Percentiles rank a stretch among this genome's conserved stretches.
phyloP scores from a whole-genome alignment of 1,140 invertebrate genomes.

The Zaprionus capensis region DNA sequence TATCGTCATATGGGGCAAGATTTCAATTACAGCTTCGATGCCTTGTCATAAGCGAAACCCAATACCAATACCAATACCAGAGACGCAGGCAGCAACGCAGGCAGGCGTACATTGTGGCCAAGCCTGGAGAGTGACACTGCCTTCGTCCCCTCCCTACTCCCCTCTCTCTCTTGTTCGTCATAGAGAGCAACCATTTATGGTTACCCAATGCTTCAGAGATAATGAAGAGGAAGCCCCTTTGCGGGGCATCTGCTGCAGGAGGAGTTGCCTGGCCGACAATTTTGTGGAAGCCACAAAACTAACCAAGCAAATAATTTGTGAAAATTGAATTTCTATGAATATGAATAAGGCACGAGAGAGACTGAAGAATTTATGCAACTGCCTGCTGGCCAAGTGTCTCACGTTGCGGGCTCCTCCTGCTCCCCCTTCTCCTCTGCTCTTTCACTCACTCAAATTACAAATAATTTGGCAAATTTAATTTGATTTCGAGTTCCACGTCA shows the following conservation, averaged over 20 bases:
- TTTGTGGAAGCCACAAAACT: slow-evolving; percentile 78
- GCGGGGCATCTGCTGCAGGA: background rate
- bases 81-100: background rate
- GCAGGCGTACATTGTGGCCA: slow-evolving; percentile 41
- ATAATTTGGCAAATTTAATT: slow-evolving; percentile 77
- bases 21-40: slow-evolving; percentile 63
- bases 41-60: slow-evolving; percentile 42
- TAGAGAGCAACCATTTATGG: slow-evolving; percentile 31
- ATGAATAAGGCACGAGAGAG: slow-evolving; percentile 60
- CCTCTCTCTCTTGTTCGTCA: background rate
- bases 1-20: slow-evolving; percentile 26
- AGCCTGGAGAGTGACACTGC: background rate
- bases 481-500: slow-evolving; percentile 46
- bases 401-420: background rate
- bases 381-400: background rate
- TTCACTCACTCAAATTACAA: slow-evolving; percentile 59
- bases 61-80: slow-evolving; percentile 23
- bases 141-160: background rate
- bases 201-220: slow-evolving; percentile 58
- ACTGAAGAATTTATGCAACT: background rate
- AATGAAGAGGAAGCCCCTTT: slow-evolving; percentile 66
- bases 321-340: slow-evolving; percentile 75
- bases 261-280: slow-evolving; percentile 50
- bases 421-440: background rate
- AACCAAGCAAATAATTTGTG: slow-evolving; percentile 79